phyloP scores from a whole-genome alignment of 2,797 vertebrate genomes.

The Gephyroberyx darwinii region DNA sequence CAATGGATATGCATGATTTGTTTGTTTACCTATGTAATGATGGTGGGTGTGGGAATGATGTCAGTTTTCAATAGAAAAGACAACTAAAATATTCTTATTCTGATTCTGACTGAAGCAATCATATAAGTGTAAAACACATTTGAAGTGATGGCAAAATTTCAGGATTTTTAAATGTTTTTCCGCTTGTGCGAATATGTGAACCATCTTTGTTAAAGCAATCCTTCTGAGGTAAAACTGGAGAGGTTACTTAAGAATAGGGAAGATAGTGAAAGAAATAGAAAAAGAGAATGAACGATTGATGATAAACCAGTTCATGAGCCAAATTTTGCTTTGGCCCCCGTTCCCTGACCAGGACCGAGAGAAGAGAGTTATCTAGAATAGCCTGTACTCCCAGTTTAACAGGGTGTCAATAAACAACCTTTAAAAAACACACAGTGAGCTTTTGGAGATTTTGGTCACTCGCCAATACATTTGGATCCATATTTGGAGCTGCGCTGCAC shows the following conservation, averaged over 20 bases:
- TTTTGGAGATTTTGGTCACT: conserved; percentile 51
- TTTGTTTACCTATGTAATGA: conserved; percentile 8
- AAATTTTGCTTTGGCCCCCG: conserved; percentile 31
- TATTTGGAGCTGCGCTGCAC: conserved; percentile 64
- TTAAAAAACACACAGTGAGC: conserved; percentile 34
- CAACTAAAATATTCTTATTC: not conserved
- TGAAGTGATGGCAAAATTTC: not conserved
- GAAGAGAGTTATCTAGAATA: not conserved
- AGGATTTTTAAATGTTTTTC: not conserved
- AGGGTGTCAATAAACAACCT: conserved; percentile 51
- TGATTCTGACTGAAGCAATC: not conserved
- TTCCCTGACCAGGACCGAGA: conserved; percentile 20
- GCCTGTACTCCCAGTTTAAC: conserved; percentile 13
- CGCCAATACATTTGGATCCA: conserved; percentile 58
- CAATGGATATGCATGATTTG: not conserved
- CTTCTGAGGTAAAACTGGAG: conserved; percentile 6
- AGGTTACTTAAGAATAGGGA: not conserved
- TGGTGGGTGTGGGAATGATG: not conserved
- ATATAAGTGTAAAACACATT: not conserved
- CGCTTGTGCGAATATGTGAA: not conserved
- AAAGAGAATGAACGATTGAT: conserved; percentile 16
- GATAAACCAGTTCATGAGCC: conserved; percentile 56
- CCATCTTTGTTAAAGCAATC: not conserved
- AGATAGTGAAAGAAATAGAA: conserved; percentile 13
- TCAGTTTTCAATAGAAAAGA: not conserved